These are phyloP conservation scores for Pogonomyrmex californicus DNA, from an alignment of 1,140 invertebrate genomes.

Conservation along the genomic window DNA sequence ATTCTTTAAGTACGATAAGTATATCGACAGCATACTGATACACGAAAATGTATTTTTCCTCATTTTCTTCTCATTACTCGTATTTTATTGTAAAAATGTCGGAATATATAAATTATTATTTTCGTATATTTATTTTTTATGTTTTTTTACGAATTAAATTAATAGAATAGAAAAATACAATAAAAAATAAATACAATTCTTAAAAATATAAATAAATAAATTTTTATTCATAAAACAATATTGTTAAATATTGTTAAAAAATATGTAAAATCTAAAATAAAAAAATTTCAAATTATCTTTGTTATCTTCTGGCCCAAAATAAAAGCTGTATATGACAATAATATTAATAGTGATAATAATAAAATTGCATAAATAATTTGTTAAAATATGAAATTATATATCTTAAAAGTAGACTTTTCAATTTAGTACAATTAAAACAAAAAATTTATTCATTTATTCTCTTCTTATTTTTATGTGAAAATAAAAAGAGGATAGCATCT, in stretches of 20 bases:
- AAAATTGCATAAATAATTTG: neutral
- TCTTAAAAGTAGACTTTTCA: neutral
- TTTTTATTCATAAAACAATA: neutral
- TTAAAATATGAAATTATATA: slow-evolving; percentile 7
- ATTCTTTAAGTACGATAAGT: neutral
- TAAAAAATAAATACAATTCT: neutral
- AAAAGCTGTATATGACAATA: neutral
- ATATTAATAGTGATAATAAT: neutral
- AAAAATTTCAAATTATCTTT: neutral
- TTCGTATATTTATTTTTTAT: neutral
- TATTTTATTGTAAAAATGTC: neutral
- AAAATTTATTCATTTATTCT: slow-evolving; percentile 10
- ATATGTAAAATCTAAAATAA: neutral
- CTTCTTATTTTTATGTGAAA: neutral
- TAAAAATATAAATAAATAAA: neutral
- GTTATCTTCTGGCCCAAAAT: neutral
- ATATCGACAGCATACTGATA: slow-evolving; percentile 6
- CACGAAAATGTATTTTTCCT: slow-evolving; percentile 4
- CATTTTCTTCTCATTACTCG: slow-evolving; percentile 1
- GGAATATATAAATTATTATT: slow-evolving; percentile 4
- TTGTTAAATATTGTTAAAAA: neutral
- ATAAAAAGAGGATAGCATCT: slow-evolving; percentile 9
- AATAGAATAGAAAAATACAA: neutral
- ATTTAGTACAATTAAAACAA: neutral
- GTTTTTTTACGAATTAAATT: neutral